A percentile compares a stretch with the other conserved stretches of the same genome.
These are phyloP conservation scores for Avahi laniger DNA, from an alignment of 2,797 vertebrate species.

Conservation along the genomic window DNA sequence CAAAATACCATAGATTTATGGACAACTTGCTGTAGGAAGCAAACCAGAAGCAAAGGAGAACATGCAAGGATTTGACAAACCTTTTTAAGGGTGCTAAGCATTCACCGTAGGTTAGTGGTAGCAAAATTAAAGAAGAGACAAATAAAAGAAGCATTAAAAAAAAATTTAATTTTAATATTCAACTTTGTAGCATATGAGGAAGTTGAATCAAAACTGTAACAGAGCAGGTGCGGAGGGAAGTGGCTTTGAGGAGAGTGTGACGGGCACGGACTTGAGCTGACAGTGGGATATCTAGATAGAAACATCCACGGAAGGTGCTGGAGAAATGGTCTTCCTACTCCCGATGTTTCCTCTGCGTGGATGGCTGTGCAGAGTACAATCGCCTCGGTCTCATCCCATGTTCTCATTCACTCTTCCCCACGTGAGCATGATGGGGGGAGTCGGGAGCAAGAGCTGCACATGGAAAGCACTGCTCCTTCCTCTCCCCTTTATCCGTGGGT, in stretches of 20 bases:
- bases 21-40: not conserved
- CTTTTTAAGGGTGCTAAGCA: not conserved
- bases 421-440: not conserved
- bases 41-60: constrained; percentile 11
- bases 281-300: not conserved
- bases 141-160: not conserved
- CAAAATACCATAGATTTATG: not conserved
- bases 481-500: not conserved
- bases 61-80: not conserved
- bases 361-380: not conserved
- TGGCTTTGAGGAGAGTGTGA: not conserved
- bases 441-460: not conserved
- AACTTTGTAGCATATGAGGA: not conserved
- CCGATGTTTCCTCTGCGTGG: fast-evolving
- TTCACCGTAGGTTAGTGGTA: not conserved
- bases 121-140: not conserved
- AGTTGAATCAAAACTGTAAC: not conserved
- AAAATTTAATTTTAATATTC: not conserved
- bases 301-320: no score
- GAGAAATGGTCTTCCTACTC: not conserved
- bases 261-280: not conserved
- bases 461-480: fast-evolving
- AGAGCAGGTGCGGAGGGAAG: not conserved
- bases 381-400: not conserved
- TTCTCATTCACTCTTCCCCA: not conserved